Percentiles rank a stretch among this genome's conserved stretches.
Conservation (phyloP, 1,140 invertebrate genomes). For the Sarcophaga bullata region DNA sequence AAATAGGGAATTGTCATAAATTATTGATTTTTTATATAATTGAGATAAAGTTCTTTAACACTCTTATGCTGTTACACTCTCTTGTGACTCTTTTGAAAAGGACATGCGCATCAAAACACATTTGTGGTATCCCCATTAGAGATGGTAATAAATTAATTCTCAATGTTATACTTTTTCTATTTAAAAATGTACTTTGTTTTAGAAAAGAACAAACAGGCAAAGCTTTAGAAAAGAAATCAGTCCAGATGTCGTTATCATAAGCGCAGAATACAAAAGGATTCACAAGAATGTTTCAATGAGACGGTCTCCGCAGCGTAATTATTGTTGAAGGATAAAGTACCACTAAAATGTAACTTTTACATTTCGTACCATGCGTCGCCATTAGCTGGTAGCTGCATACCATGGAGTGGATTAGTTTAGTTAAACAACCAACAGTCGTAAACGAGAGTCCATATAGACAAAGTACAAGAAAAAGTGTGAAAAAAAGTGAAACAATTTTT, state of each 20-base stretch:
- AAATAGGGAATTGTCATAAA: conserved; percentile 16
- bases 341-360: background rate
- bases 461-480: background rate
- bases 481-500: background rate
- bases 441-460: conserved; percentile 20
- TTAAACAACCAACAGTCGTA: background rate
- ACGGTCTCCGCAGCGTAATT: too few relatives aligned
- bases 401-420: background rate
- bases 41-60: background rate
- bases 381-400: background rate
- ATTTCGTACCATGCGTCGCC: background rate
- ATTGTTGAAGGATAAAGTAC: background rate
- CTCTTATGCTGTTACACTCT: background rate
- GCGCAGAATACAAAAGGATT: too few relatives aligned
- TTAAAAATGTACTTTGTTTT: too few relatives aligned
- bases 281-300: too few relatives aligned
- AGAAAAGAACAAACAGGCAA: too few relatives aligned
- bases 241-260: too few relatives aligned
- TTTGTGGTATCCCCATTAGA: background rate
- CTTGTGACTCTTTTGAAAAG: background rate
- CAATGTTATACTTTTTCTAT: too few relatives aligned
- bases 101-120: background rate
- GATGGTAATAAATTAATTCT: background rate
- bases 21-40: conserved; percentile 26
- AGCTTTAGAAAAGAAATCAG: too few relatives aligned